Percentiles rank a stretch among this genome's conserved stretches.
phyloP scores from a whole-genome alignment of 2,113 vertebrate species.

The Elaphurus davidianus region DNA sequence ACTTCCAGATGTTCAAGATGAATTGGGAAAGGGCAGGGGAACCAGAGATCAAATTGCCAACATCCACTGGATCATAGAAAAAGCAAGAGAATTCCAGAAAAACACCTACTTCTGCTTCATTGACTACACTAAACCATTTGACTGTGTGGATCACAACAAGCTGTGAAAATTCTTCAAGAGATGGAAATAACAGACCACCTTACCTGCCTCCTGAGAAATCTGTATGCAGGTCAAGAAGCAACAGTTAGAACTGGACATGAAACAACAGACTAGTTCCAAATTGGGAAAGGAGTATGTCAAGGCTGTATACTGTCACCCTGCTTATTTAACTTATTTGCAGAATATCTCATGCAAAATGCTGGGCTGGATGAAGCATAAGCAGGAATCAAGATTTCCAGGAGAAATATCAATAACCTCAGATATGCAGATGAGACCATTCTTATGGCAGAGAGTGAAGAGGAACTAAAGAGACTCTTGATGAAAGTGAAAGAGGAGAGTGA shows the following conservation, averaged over 20 bases:
- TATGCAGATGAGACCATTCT: not conserved
- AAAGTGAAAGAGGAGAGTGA: not conserved
- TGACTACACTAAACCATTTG: not conserved
- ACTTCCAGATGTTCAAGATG: not conserved
- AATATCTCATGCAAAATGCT: not conserved
- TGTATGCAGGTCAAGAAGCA: not conserved
- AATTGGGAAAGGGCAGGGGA: not conserved
- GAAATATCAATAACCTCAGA: not conserved
- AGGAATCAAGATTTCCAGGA: not conserved
- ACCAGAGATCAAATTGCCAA: not conserved
- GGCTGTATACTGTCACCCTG: not conserved
- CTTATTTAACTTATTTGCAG: not conserved
- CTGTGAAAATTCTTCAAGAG: not conserved
- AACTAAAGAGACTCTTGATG: not conserved
- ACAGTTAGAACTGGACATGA: not conserved
- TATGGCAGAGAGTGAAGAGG: not conserved
- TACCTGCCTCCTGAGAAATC: not conserved
- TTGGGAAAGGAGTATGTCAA: not conserved
- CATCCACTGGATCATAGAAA: not conserved
- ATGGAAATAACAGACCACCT: not conserved
- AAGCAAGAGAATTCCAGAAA: not conserved
- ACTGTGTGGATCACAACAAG: not conserved
- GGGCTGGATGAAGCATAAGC: not conserved
- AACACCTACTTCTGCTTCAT: not conserved
- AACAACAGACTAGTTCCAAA: not conserved